Base-by-base conservation (phyloP, 2,888 invertebrate genomes). In the Sphaeridia pumilis region DNA sequence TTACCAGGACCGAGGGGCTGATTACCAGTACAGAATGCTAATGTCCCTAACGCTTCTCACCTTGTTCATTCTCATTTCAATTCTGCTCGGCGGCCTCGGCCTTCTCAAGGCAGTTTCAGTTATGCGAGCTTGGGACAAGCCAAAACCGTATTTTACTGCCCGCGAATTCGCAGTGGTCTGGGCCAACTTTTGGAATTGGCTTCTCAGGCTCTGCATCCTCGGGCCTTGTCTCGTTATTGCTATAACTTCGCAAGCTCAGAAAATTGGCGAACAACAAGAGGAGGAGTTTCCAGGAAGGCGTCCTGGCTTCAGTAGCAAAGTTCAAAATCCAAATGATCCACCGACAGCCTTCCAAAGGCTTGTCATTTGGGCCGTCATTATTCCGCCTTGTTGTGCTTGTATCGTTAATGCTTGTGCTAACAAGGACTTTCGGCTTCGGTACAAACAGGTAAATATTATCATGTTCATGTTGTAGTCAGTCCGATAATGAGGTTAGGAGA, bases 401-500 rank as follows among this genome's bases (percentile, higher is more conserved):
- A 49, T 64, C 44, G 56, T 64, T 27, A 59, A 64, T 47, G 60
- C 62, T 65, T 70, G 77, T 3, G 71, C 79, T n/a, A 81, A 83
- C 66, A 72, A 74, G 7, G 79, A 79, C 67, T 85, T 85, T 67
- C 75, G 84, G 34, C 76, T 76, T 54, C 82, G 84, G 4, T 86
- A 83, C 68, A 73, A 79, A 14, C 80, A n/a, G n/a, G n/a, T n/a
- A n/a, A n/a, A n/a, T n/a, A n/a, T n/a, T n/a, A n/a, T n/a, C n/a
- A n/a, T n/a, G n/a, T n/a, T n/a, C n/a, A n/a, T n/a, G n/a, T n/a
- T n/a, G n/a, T n/a, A n/a, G n/a, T n/a, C n/a, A n/a, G n/a, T n/a
- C n/a, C n/a, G n/a, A n/a, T n/a, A n/a, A n/a, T n/a, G n/a, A n/a
- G n/a, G n/a, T n/a, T n/a, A n/a, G n/a, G n/a, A n/a, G n/a, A n/a